Base-by-base conservation (phyloP, 2,113 vertebrate species). In the Prunella himalayana region DNA sequence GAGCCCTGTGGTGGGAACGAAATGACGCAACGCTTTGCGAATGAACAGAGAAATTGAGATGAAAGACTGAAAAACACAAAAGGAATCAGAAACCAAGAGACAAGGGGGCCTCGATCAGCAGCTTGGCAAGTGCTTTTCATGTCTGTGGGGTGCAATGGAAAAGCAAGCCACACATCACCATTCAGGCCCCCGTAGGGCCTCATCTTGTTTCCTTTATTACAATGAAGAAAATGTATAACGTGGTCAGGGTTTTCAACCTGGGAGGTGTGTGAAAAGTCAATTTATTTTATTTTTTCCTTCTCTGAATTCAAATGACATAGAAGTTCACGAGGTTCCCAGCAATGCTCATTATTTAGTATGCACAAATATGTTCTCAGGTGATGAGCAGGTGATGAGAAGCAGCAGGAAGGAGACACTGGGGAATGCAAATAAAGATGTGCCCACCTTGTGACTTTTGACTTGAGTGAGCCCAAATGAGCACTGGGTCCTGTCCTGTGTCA, bases 381-480 rank as follows among this genome's bases (percentile, higher is more conserved):
- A 80, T 85, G 70, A 94, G 66, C 45, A 75, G 53, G 61, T 68
- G 59, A 75, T 88, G 50, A 86, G 79, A 61, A 79, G 75, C 57
- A 97, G 54, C 66, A 92, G 95, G 88, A 93, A 96, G 86, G 71
- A 92, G 85, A 86, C 68, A 72, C 14, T 35, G 57, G 35, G 39
- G 54, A 80, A 96, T 94, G 82, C 88, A 95, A 95, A 95, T 94
- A 69, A 82, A 72, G 28, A 80, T 49, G 45, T 79, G 54, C 75
- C 82, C 71, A 86, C 66, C 71, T 75, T 73, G 41, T 83, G 64
- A 59, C 57, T 80, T 25, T 47, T 60, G 45, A 51, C 30, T 57
- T 28, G 23, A 85, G 9, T 41, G 28, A 88, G 71, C 50, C 47
- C 70, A 72, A 72, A 57, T 21, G 22, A 82, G 13, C 24, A 17